phyloP scores from a whole-genome alignment of 2,797 vertebrate genomes.

The Novumbra hubbsi region DNA sequence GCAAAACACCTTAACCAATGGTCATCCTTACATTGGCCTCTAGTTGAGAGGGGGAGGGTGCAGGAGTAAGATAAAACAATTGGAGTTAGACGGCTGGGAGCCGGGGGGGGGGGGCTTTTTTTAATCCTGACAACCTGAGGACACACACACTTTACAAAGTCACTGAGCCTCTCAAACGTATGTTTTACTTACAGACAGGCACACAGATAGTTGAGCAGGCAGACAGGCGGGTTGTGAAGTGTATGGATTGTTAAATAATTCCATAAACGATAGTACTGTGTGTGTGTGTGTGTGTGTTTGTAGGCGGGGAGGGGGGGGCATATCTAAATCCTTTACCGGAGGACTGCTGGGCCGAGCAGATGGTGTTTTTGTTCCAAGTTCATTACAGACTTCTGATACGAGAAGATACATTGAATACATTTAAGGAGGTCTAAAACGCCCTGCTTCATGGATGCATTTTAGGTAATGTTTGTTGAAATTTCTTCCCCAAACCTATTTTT shows the following conservation, averaged over 20 bases:
- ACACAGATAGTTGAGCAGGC: conserved; percentile 28
- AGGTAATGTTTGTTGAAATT: background rate
- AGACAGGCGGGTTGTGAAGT: conserved; percentile 19
- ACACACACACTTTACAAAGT: conserved; percentile 74
- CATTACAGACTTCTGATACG: conserved; percentile 11
- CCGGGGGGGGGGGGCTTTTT: conserved; percentile 18
- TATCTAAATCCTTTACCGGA: background rate
- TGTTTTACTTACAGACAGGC: conserved; percentile 49
- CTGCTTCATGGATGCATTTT: background rate
- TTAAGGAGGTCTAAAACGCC: background rate
- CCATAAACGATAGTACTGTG: conserved; percentile 17
- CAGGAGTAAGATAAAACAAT: background rate
- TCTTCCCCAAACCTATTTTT: background rate
- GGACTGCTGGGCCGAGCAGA: background rate
- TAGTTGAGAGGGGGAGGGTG: conserved; percentile 48
- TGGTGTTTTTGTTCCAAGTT: background rate
- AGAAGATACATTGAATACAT: background rate
- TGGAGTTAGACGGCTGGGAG: conserved; percentile 49
- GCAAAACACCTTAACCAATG: conserved; percentile 80
- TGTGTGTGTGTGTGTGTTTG: background rate
- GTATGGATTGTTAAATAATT: conserved; percentile 20
- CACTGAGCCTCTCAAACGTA: conserved; percentile 59
- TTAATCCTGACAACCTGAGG: conserved; percentile 78
- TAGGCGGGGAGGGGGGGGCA: no score
- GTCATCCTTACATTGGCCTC: conserved; percentile 73